Conservation (phyloP, 2,888 invertebrate species). For the Nemurella pictetii region DNA sequence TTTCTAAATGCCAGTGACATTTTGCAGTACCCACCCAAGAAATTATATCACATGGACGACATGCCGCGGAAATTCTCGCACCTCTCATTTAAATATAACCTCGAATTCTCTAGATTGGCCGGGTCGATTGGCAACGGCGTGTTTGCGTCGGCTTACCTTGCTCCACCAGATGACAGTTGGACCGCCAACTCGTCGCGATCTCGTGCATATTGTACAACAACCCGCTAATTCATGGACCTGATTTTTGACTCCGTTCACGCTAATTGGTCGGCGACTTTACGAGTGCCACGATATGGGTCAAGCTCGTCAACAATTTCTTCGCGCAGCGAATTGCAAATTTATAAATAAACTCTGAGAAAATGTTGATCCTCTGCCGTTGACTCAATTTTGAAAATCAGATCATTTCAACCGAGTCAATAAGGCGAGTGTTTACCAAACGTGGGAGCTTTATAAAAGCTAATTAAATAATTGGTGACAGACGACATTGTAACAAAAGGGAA, state of each 20-base stretch:
- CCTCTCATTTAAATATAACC: slow-evolving; percentile 9
- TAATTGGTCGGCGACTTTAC: neutral
- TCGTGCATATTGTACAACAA: too few species aligned
- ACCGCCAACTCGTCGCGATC: neutral
- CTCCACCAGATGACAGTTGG: neutral
- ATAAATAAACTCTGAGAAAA: neutral
- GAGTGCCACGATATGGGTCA: neutral
- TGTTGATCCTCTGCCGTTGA: neutral
- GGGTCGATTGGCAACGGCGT: too few species aligned
- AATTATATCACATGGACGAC: neutral
- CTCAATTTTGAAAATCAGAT: neutral
- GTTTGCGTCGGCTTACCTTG: neutral
- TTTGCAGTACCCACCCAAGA: neutral
- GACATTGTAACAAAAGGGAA: neutral
- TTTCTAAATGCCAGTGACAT: neutral
- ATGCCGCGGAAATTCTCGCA: neutral
- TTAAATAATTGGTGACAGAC: neutral
- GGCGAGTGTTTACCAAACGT: neutral
- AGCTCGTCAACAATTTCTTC: neutral
- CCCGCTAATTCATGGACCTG: slow-evolving; percentile 3
- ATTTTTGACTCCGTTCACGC: neutral
- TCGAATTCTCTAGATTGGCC: neutral
- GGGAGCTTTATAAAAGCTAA: neutral
- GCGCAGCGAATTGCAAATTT: neutral
- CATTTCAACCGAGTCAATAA: neutral